Percentiles rank a stretch among this genome's conserved stretches.
Conservation (phyloP, 1,140 invertebrate genomes). For the Oedothorax gibbosus region DNA sequence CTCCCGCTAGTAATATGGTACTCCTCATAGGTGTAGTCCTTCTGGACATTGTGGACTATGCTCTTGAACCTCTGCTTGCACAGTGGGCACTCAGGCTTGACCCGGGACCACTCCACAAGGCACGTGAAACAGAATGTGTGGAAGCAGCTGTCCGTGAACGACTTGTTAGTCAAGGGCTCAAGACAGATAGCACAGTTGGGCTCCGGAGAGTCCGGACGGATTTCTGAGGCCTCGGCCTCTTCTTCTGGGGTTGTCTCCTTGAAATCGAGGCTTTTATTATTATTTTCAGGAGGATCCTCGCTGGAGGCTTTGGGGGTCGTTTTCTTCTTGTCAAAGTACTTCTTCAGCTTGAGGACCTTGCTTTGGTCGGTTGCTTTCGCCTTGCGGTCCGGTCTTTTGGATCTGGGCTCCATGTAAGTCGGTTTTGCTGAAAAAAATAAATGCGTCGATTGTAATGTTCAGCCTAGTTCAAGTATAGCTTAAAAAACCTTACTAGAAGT, state of each 20-base stretch:
- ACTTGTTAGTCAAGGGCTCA: constrained; percentile 85
- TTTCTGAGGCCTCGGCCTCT: not conserved
- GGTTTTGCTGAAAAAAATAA: no score
- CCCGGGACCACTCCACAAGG: constrained; percentile 93
- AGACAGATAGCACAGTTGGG: constrained; percentile 88
- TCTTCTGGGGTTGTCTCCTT: not conserved
- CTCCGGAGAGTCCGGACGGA: constrained; percentile 65
- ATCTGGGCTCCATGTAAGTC: no score
- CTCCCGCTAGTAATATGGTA: not conserved
- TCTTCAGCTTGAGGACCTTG: not conserved
- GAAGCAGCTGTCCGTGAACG: constrained; percentile 90
- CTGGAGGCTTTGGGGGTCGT: not conserved
- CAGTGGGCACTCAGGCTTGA: constrained; percentile 92
- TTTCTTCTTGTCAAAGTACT: not conserved
- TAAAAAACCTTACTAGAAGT: no score
- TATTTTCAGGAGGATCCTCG: no score
- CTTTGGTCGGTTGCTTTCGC: no score
- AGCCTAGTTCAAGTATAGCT: no score
- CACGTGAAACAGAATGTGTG: constrained; percentile 96
- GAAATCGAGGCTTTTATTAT: no score
- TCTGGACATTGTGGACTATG: constrained; percentile 92
- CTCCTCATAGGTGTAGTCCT: not conserved
- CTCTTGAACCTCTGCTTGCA: constrained; percentile 92
- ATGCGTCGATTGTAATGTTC: no score
- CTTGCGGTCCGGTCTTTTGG: no score